Conservation (phyloP, 2,113 vertebrate species). For the Micromys minutus region DNA sequence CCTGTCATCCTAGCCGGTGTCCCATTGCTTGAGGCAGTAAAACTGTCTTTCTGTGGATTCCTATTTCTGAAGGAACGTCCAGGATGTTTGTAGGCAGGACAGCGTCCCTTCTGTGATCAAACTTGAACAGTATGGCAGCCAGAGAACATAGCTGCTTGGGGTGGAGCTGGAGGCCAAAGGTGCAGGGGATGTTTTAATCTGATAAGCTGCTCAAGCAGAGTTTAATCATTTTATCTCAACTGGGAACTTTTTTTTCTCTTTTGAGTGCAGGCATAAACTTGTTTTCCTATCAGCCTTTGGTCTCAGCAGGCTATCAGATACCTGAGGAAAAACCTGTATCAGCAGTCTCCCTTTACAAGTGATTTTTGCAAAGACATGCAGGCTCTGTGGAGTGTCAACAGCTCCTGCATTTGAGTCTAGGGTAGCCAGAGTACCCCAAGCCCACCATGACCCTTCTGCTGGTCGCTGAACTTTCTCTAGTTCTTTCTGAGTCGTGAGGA, state of each 20-base stretch:
- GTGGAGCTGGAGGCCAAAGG: slow-evolving; percentile 62
- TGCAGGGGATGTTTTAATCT: slow-evolving; percentile 71
- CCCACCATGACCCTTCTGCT: neutral
- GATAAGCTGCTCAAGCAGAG: slow-evolving; percentile 67
- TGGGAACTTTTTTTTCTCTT: slow-evolving; percentile 58
- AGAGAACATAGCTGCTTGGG: slow-evolving; percentile 56
- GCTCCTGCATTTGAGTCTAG: neutral
- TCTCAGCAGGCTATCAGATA: slow-evolving; percentile 62
- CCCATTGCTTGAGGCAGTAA: neutral
- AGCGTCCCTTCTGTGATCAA: slow-evolving; percentile 44
- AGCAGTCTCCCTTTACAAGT: neutral
- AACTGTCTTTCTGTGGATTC: neutral
- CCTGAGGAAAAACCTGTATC: slow-evolving; percentile 50
- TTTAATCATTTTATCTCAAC: slow-evolving; percentile 74
- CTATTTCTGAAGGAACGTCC: neutral
- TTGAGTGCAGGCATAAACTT: slow-evolving; percentile 72
- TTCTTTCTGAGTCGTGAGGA: neutral
- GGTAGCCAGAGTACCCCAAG: neutral
- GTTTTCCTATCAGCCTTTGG: slow-evolving; percentile 69
- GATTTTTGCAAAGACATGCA: neutral
- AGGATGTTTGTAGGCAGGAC: neutral
- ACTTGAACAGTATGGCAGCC: neutral
- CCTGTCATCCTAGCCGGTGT: neutral
- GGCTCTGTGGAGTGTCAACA: neutral
- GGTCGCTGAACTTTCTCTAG: accelerated